Conservation (phyloP, 2,113 vertebrate genomes). For the Gila orcuttii region DNA sequence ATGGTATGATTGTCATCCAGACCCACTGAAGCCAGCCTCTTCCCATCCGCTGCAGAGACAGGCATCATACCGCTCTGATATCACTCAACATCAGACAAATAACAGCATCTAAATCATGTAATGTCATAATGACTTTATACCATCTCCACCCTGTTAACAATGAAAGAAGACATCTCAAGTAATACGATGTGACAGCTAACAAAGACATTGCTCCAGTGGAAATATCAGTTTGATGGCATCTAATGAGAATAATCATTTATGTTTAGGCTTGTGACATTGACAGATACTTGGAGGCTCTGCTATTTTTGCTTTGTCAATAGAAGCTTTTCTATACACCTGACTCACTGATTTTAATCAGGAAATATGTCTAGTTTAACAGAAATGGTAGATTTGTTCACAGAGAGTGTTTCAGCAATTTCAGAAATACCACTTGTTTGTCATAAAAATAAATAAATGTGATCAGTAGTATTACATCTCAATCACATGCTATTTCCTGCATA, state of each 20-base stretch:
- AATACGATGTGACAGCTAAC: slow-evolving; percentile 40
- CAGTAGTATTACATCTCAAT: not conserved
- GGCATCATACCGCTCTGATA: slow-evolving; percentile 27
- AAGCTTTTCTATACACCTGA: not conserved
- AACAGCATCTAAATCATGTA: not conserved
- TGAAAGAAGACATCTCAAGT: slow-evolving; percentile 16
- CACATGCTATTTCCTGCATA: not conserved
- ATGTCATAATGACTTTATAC: not conserved
- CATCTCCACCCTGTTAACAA: slow-evolving; percentile 20
- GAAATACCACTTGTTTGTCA: not conserved
- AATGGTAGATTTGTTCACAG: not conserved
- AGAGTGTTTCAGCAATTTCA: not conserved
- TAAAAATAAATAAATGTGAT: not conserved
- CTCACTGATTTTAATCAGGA: not conserved
- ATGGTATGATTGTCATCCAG: slow-evolving; percentile 94
- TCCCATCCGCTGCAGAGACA: slow-evolving; percentile 87
- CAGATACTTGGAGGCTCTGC: not conserved
- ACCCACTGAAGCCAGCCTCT: slow-evolving; percentile 91
- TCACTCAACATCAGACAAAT: slow-evolving; percentile 42
- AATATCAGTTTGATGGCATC: slow-evolving; percentile 18
- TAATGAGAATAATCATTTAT: slow-evolving; percentile 19
- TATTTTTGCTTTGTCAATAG: not conserved
- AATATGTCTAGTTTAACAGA: not conserved
- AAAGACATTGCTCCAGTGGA: not conserved
- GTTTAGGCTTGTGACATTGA: slow-evolving; percentile 16